Evolutionary conservation across 1,140 invertebrate species (phyloP), one percentile per base, ranked within the genome.

Genomic region (Melipona quadrifasciata): DNA sequence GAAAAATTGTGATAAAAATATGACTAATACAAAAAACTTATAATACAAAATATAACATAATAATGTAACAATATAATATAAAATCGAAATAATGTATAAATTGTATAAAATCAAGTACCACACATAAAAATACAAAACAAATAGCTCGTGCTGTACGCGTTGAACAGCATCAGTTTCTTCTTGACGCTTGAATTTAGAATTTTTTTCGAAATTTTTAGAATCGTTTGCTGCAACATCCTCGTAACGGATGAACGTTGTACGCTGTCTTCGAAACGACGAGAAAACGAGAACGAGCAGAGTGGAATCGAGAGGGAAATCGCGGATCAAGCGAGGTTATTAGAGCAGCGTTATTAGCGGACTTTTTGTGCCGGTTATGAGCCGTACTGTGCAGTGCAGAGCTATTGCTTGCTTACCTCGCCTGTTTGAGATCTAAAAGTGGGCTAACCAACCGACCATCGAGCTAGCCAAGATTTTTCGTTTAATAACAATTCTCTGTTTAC

Each of bases 341-440:
- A 78, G 27, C 55, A 58, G 24, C 21, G 70, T 89, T 86, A 88
- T 83, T 86, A 67, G 73, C 76, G 34, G 72, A 75, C 77, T 85
- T 89, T 87, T 90, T 87, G n/a, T n/a, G 55, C 68, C 68, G 82
- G 73, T 90, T 84, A 77, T 68, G 85, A 86, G 74, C 67, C 0
- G 27, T 55, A 17, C 17, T n/a, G n/a, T 64, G 61, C 82, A 74
- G 34, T 16, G 61, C 47, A 53, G 19, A n/a, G 27, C 31, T 80
- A 87, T 31, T 31, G 31, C 34, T 88, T 88, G 84, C 72, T 71
- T 81, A 77, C 80, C 61, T 77, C 53, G 53, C 39, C 47, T 65
- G 31, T 68, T 80, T 71, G 65, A 88, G 84, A 77, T 80, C 31
- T 8, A 58, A 84, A 87, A 84, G 39, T 55, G 65, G 47, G 58